phyloP scores from a whole-genome alignment of 2,797 vertebrate genomes.

The Anableps anableps region DNA sequence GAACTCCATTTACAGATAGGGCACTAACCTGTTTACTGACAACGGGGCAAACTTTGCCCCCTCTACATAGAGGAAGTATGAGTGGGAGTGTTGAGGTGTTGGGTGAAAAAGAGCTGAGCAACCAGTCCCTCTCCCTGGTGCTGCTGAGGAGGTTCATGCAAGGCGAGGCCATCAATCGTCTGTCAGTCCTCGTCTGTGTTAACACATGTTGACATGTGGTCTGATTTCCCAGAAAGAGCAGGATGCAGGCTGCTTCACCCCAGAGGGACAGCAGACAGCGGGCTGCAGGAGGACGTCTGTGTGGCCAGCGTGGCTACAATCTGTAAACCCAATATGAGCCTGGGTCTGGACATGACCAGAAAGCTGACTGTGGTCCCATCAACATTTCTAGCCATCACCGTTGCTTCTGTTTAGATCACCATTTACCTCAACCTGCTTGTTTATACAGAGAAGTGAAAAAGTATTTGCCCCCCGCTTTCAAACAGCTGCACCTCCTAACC shows the following conservation, averaged over 20 bases:
- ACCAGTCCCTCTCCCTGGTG: conserved; percentile 22
- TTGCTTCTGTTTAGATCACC: background rate
- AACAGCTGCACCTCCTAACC: too few relatives aligned
- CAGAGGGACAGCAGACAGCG: conserved; percentile 23
- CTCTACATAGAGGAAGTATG: conserved; percentile 8
- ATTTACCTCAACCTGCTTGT: background rate
- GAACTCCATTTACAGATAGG: conserved; percentile 40
- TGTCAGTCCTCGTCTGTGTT: conserved; percentile 33
- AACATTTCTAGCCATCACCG: background rate
- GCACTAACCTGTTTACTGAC: conserved; percentile 42
- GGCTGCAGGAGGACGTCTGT: background rate
- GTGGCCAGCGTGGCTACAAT: background rate
- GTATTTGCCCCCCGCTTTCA: background rate
- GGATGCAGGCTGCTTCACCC: conserved; percentile 42
- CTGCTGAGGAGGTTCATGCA: conserved; percentile 9
- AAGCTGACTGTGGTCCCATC: background rate
- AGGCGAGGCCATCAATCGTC: conserved; percentile 36
- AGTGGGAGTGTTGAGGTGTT: conserved; percentile 10
- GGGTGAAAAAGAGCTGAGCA: conserved; percentile 27
- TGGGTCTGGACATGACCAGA: background rate
- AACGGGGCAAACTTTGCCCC: conserved; percentile 26
- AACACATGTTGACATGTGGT: conserved; percentile 32
- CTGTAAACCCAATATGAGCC: background rate
- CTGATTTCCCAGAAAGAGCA: conserved; percentile 41
- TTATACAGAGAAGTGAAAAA: background rate